Conservation (phyloP, 2,113 vertebrate genomes). For the Athene cunicularia region DNA sequence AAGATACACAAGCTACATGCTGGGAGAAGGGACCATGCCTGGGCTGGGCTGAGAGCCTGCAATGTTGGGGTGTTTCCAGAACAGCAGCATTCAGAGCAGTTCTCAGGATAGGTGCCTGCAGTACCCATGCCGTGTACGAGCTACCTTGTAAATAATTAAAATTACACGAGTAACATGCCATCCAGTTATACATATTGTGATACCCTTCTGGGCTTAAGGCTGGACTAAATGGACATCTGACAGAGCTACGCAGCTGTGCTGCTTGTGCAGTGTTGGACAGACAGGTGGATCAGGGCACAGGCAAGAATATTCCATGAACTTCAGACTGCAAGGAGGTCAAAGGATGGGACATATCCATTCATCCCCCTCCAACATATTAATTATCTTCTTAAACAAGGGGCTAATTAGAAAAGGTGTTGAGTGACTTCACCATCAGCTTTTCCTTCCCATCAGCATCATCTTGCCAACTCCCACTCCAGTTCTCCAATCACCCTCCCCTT, state of each 20-base stretch:
- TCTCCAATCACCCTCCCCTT: background rate
- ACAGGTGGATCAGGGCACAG: background rate
- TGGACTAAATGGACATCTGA: background rate
- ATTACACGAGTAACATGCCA: background rate
- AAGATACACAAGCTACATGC: rapidly evolving
- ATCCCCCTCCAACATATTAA: background rate
- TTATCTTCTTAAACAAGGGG: background rate
- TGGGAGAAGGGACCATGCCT: rapidly evolving
- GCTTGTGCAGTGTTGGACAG: background rate
- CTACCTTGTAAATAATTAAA: background rate
- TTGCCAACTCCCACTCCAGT: background rate
- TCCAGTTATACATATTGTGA: rapidly evolving
- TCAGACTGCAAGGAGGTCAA: background rate
- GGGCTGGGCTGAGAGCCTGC: background rate
- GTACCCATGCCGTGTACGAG: rapidly evolving
- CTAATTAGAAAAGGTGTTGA: background rate
- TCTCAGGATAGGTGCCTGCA: background rate
- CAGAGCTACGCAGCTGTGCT: background rate
- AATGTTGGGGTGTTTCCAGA: rapidly evolving
- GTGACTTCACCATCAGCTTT: background rate
- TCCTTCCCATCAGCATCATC: background rate
- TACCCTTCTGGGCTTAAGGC: background rate
- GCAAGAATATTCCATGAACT: background rate
- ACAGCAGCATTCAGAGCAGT: background rate
- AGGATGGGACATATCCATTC: background rate